Base-by-base conservation (phyloP, 2,797 vertebrate genomes). In the Hypotaenidia okinawae region DNA sequence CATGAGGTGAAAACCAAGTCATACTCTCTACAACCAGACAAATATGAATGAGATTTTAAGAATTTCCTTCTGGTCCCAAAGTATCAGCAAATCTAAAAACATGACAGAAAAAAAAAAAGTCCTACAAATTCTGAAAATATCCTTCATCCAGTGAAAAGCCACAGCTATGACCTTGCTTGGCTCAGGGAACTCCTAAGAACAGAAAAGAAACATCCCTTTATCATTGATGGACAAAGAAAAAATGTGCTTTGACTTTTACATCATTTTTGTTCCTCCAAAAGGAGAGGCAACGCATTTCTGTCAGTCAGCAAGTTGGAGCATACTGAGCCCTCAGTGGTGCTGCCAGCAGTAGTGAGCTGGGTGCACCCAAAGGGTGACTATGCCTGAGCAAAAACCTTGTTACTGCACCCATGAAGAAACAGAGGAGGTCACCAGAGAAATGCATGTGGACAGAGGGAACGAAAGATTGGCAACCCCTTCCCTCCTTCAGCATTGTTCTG, bases 41-140 rank as follows among this genome's bases (percentile, higher is more conserved):
- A 95, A 78, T 72, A 94, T 66, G 52, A 39, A 21, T 63, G 43
- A 89, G 84, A 92, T 91, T 84, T 88, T 80, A 89, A 94, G 79
- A 94, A 95, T 96, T 93, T 91, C 87, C 74, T 89, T 89, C 64
- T 57, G 85, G 58, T 87, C 72, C 67, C 54, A 90, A 94, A 80
- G 66, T 77, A 83, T 85, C 88, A 87, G 51, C 58, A 87, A 85
- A 87, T 87, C 27, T 80, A 66, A 92, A 83, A 91, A 87, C 59
- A 64, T 77, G 83, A 54, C 59, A 90, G 80, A 5, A 41, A 61
- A 49, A 82, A 66, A n/a, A 13, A 5, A 45, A 32, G 43, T 78
- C 67, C 41, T 67, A 24, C 49, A 77, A 75, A 66, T 90, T 92
- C 64, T 90, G 72, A 75, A 93, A 72, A 45, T 90, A 83, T 70